These are phyloP conservation scores for Antechinus stuartii DNA, from an alignment of 2,113 vertebrate species.

Conservation along the genomic window DNA sequence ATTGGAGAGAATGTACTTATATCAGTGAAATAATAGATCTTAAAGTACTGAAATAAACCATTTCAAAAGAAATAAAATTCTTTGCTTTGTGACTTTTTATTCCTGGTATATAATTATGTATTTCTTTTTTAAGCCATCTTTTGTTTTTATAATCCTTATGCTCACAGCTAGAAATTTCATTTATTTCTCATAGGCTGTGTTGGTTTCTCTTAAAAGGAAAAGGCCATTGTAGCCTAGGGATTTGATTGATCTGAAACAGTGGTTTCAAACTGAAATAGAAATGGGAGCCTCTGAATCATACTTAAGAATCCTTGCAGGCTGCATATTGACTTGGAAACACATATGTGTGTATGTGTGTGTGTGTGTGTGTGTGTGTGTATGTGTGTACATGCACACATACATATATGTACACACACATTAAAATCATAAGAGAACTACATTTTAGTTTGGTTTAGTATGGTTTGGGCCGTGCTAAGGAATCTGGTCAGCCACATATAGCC, in stretches of 20 bases:
- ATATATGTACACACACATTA: neutral
- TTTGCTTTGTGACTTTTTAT: neutral
- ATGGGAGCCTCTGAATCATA: neutral
- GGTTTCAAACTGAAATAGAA: neutral
- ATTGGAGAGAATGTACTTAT: no score
- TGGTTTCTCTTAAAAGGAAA: neutral
- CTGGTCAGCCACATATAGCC: neutral
- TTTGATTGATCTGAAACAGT: neutral
- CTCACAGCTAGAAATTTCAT: neutral
- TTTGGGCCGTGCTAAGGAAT: neutral
- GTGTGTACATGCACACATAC: no score
- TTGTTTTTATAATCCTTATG: neutral
- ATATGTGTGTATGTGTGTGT: neutral
- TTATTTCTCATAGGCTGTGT: neutral
- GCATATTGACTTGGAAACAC: neutral
- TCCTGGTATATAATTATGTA: neutral
- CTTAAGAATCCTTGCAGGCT: neutral
- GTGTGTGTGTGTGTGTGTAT: neutral
- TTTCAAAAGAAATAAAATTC: no score
- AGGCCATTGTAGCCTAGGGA: neutral
- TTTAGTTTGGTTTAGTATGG: neutral
- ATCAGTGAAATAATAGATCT: no score
- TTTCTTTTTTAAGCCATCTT: neutral
- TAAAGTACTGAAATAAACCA: no score
- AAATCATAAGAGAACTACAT: neutral